Percentiles rank a stretch among this genome's conserved stretches.
These are phyloP conservation scores for Candoia aspera DNA, from an alignment of 2,113 vertebrate genomes.

Conservation along the genomic window DNA sequence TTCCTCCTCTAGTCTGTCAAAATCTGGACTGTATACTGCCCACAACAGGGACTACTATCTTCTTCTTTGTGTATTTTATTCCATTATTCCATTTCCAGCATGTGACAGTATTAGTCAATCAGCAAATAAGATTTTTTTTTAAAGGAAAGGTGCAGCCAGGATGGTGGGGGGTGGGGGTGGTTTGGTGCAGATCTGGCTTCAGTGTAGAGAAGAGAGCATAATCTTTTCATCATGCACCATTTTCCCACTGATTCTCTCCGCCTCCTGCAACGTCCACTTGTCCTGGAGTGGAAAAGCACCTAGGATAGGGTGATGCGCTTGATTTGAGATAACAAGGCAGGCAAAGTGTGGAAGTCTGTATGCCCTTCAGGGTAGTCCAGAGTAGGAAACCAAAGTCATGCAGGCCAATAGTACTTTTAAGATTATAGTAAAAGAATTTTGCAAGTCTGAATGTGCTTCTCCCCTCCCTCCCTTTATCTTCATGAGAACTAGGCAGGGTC, in stretches of 20 bases:
- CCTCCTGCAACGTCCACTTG: not conserved
- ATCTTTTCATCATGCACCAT: not conserved
- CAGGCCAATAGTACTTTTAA: not conserved
- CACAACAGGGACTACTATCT: not conserved
- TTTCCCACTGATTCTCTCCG: not conserved
- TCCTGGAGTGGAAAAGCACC: not conserved
- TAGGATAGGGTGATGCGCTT: not conserved
- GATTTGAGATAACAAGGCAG: not conserved
- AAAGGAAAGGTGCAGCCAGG: not conserved
- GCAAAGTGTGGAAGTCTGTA: not conserved
- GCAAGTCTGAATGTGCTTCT: not conserved
- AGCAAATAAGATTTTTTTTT: not conserved
- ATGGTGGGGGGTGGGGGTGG: not conserved
- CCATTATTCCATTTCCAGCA: not conserved
- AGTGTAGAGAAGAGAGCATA: not conserved
- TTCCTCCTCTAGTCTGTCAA: not conserved
- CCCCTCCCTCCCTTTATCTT: not conserved
- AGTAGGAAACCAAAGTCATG: not conserved
- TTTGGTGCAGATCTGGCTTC: not conserved
- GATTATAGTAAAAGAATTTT: not conserved
- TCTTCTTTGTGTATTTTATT: not conserved
- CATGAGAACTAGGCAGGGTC: not conserved
- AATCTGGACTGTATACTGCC: not conserved
- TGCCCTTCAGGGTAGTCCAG: not conserved
- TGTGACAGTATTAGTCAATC: not conserved